phyloP scores from a whole-genome alignment of 35 echinoderm and acorn worm species.

The Diadema setosum region DNA sequence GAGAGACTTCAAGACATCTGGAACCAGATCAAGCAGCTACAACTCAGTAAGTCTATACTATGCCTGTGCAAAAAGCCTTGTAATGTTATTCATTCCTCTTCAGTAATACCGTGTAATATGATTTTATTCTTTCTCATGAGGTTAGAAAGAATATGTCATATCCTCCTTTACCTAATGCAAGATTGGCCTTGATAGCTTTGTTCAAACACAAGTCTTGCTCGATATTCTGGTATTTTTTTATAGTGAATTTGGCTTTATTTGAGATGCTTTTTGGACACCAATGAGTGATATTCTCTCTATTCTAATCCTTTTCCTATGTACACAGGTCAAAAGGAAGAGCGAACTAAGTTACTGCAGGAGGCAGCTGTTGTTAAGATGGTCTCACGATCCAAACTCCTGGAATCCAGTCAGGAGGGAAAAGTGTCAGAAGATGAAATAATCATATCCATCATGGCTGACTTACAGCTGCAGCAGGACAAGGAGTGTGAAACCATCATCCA shows the following conservation, averaged over 20 bases:
- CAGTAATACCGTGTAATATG: too few relatives aligned
- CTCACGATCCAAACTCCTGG: conserved; percentile 25
- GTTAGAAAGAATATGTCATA: too few relatives aligned
- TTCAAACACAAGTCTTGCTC: too few relatives aligned
- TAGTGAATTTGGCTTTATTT: too few relatives aligned
- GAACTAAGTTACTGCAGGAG: conserved; percentile 38
- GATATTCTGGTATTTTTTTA: too few relatives aligned
- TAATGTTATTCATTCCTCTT: too few relatives aligned
- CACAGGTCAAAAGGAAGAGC: conserved; percentile 54
- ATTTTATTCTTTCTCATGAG: too few relatives aligned
- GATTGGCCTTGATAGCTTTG: too few relatives aligned
- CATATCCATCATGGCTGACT: conserved; percentile 88
- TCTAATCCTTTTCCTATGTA: background rate
- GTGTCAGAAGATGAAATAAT: conserved; percentile 62
- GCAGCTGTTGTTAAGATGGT: conserved; percentile 60
- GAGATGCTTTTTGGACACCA: too few relatives aligned
- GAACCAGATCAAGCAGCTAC: conserved; percentile 1
- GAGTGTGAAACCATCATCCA: conserved; percentile 80
- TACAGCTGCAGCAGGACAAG: conserved; percentile 91
- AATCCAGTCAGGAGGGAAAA: conserved; percentile 18
- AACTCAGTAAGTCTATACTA: conserved; percentile 69
- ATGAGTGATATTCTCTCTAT: background rate
- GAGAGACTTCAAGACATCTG: conserved; percentile 69
- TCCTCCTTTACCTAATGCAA: too few relatives aligned
- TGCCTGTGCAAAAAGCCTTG: too few relatives aligned